A percentile compares a stretch with the other conserved stretches of the same genome.
phyloP scores from a whole-genome alignment of 2,888 invertebrate genomes.

The Plemyria rubiginata region DNA sequence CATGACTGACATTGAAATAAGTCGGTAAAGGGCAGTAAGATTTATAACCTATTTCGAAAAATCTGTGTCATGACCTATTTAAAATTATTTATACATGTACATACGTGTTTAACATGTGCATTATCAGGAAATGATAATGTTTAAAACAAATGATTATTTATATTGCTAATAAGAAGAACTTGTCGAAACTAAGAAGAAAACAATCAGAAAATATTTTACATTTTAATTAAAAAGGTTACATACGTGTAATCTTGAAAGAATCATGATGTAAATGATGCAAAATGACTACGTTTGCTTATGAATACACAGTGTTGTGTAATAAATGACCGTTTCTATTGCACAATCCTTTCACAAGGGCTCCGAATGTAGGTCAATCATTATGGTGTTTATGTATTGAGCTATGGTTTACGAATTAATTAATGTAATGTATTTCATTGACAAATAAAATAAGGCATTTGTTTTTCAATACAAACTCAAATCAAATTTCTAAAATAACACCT shows the following conservation, averaged over 20 bases:
- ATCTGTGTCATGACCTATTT: conserved; percentile 77
- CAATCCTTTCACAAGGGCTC: conserved; percentile 86
- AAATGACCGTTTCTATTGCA: conserved; percentile 85
- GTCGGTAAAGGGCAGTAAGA: conserved; percentile 83
- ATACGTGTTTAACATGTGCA: conserved; percentile 3
- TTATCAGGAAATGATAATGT: not conserved
- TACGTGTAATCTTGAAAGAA: conserved; percentile 56
- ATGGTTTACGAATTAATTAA: conserved; percentile 23
- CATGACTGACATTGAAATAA: conserved; percentile 86
- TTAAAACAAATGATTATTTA: conserved; percentile 2
- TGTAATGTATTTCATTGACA: not conserved
- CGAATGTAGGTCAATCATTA: conserved; percentile 84
- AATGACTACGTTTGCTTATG: conserved; percentile 78
- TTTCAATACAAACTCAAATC: not conserved
- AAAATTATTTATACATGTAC: too few relatives aligned
- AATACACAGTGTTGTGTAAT: conserved; percentile 82
- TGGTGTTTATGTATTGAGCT: conserved; percentile 68
- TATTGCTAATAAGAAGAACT: not conserved
- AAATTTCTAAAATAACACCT: not conserved
- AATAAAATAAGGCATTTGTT: not conserved
- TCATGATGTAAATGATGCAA: conserved; percentile 71
- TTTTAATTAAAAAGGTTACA: conserved; percentile 49
- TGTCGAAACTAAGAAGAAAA: conserved; percentile 20
- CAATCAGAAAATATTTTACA: conserved; percentile 19
- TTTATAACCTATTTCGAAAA: conserved; percentile 76